phyloP scores from a whole-genome alignment of 1,140 invertebrate genomes.

The Planococcus citri region DNA sequence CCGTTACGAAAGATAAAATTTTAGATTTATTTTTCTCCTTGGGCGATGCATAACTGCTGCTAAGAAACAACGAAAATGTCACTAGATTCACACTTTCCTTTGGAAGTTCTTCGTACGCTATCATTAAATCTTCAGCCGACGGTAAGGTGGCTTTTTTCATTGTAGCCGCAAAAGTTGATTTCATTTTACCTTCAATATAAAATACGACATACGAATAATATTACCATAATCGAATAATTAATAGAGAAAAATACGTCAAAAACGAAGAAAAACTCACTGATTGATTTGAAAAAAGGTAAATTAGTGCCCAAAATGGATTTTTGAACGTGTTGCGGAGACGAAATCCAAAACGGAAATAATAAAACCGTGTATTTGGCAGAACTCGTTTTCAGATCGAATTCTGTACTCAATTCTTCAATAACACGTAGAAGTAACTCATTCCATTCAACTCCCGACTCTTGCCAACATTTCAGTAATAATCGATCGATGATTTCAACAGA shows the following conservation, averaged over 20 bases:
- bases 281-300: slow-evolving; percentile 6
- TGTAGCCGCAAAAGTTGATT: not conserved
- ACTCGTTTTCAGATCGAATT: not conserved
- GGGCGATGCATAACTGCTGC: not conserved
- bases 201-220: not conserved
- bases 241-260: not conserved
- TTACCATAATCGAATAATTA: not conserved
- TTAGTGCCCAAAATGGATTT: not conserved
- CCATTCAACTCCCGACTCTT: not conserved
- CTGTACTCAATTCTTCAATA: not conserved
- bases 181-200: too few species aligned
- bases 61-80: not conserved
- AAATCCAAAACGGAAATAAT: not conserved
- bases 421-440: not conserved
- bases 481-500: not conserved
- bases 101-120: not conserved
- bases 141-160: not conserved
- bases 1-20: not conserved
- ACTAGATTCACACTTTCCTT: not conserved
- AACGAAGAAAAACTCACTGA: not conserved
- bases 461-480: not conserved
- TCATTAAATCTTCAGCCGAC: not conserved
- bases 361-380: not conserved
- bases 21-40: not conserved
- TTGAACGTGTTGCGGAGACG: not conserved